Conservation (phyloP, 1,140 invertebrate species). For the Dinoponera quadriceps region DNA sequence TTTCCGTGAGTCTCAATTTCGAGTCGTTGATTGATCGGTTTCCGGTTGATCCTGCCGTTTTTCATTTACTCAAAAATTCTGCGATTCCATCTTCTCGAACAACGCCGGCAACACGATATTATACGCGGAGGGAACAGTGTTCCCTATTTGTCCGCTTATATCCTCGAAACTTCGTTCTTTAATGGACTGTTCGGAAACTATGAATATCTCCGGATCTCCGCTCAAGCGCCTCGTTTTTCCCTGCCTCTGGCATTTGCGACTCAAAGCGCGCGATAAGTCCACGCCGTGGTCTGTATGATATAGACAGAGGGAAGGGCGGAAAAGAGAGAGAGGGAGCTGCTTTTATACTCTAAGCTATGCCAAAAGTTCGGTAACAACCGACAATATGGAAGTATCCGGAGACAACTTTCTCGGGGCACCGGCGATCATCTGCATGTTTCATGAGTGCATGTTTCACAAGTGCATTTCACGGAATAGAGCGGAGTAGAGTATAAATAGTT, state of each 20-base stretch:
- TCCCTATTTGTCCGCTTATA: constrained; percentile 15
- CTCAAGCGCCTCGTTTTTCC: background rate
- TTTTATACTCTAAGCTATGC: background rate
- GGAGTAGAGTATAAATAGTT: too few species aligned
- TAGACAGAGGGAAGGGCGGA: too few species aligned
- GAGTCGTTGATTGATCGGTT: background rate
- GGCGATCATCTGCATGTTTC: constrained; percentile 46
- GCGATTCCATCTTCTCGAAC: background rate
- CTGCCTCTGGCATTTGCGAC: background rate
- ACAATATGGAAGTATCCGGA: constrained; percentile 29
- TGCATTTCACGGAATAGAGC: constrained; percentile 37
- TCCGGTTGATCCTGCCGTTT: too few species aligned
- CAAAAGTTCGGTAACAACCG: constrained; percentile 40
- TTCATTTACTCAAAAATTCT: too few species aligned
- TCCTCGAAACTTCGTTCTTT: background rate
- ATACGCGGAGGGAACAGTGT: background rate
- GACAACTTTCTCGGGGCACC: constrained; percentile 28
- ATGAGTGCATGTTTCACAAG: constrained; percentile 30
- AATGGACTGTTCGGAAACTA: background rate
- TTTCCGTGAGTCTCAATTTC: background rate
- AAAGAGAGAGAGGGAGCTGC: background rate
- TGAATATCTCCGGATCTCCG: background rate
- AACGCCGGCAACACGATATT: background rate
- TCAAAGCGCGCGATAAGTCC: constrained; percentile 18
- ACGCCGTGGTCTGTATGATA: background rate